A percentile compares a stretch with the other conserved stretches of the same genome.
phyloP scores from a whole-genome alignment of 2,113 vertebrate genomes.

The Jaculus jaculus region DNA sequence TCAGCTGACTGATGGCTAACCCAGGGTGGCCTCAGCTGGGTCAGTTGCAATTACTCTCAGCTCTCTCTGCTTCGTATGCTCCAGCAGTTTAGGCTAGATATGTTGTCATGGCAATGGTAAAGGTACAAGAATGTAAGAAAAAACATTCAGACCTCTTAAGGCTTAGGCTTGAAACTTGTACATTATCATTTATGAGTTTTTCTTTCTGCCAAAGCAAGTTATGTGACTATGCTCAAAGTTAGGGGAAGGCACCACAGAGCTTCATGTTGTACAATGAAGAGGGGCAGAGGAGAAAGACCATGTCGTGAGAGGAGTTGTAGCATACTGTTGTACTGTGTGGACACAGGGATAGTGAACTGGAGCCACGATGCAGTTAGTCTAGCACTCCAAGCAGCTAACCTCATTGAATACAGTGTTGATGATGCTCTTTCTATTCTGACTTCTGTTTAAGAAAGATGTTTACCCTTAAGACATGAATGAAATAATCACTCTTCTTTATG shows the following conservation, averaged over 20 bases:
- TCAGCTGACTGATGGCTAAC: not conserved
- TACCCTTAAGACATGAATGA: not conserved
- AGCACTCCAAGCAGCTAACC: not conserved
- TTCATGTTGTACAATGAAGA: not conserved
- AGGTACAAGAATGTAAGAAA: not conserved
- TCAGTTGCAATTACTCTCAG: not conserved
- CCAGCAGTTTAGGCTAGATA: not conserved
- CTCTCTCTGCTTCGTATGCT: not conserved
- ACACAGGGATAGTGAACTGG: not conserved
- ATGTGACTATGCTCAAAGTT: not conserved
- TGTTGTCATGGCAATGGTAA: not conserved
- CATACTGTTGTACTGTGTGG: not conserved
- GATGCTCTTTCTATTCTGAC: not conserved
- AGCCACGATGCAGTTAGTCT: not conserved
- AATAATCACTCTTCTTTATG: not conserved
- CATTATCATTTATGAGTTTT: not conserved
- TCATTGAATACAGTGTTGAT: not conserved
- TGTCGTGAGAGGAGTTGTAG: not conserved
- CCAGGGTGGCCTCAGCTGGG: not conserved
- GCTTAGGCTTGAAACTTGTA: not conserved
- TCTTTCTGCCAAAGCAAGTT: not conserved
- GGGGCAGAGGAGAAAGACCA: not conserved
- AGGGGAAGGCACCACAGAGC: not conserved
- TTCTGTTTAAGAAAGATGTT: not conserved
- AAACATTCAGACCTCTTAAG: not conserved